Base-by-base conservation (phyloP, 2,113 vertebrate species). In the Columba janthina region DNA sequence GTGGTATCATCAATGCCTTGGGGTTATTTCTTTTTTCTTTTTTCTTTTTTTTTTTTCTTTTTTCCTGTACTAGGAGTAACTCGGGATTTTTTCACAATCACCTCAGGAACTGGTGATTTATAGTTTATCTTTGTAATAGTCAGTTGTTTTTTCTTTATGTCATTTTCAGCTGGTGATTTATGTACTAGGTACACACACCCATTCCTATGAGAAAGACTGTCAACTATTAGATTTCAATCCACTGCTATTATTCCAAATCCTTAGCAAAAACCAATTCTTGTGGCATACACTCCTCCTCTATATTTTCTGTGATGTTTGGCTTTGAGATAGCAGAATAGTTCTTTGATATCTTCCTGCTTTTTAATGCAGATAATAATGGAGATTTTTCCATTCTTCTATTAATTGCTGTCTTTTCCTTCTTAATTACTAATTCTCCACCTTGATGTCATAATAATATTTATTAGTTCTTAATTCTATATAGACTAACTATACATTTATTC, bases 161-260 rank as follows among this genome's bases (percentile, higher is more conserved):
- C 76, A 89, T 90, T 94, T 83, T 92, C 61, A 75, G 83, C 48
- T 84, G 51, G 64, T 93, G 88, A 94, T 95, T 93, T 90, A 95
- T 92, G 56, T 44, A 88, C 83, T 86, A 80, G 76, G 81, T 94
- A 80, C 57, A 85, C 24, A 64, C 34, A 86, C 36, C 56, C 57
- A 6, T 15, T 92, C 83, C 80, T 93, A 2, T n/a, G 73, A 95
- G 94, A 97, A 90, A 74, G 56, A 71, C 72, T 95, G 76, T 77
- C 76, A 66, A 48, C 79, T 92, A 92, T 88, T 88, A 92, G 72
- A 90, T 93, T 97, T 93, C 90, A 94, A 74, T 86, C 88, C 48
- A 31, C 73, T 86, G 79, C 69, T 94, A 81, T 86, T 94, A 94
- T 51, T 95, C 69, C 58, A 93, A 86, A 95, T 86, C 90, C 79